A percentile compares a stretch with the other conserved stretches of the same genome.
These are phyloP conservation scores for Andrena chrysosceles DNA, from an alignment of 2,888 invertebrate species.

Conservation along the genomic window DNA sequence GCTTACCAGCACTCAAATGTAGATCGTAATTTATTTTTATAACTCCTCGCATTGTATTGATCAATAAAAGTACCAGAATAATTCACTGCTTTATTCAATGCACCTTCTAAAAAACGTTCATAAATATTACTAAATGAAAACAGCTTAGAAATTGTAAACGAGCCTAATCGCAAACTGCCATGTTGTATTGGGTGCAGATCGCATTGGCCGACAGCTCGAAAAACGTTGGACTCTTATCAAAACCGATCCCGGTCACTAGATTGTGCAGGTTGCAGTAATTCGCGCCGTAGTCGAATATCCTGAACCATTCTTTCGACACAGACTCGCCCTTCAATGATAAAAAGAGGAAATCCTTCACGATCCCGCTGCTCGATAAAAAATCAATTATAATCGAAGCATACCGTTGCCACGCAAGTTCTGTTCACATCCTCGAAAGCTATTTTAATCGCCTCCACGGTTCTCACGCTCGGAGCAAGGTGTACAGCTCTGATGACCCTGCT, in stretches of 20 bases:
- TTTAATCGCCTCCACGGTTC: slow-evolving; percentile 61
- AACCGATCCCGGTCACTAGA: slow-evolving; percentile 65
- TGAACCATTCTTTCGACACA: slow-evolving; percentile 71
- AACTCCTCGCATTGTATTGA: not conserved
- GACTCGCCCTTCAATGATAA: slow-evolving; percentile 70
- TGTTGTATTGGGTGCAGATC: slow-evolving; percentile 75
- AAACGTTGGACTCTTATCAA: slow-evolving; percentile 64
- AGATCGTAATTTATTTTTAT: slow-evolving; percentile 48
- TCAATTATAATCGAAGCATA: slow-evolving; percentile 15
- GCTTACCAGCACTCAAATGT: not conserved
- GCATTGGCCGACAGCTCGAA: slow-evolving; percentile 68
- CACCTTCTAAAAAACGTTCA: slow-evolving; percentile 5
- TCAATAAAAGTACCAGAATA: slow-evolving; percentile 29
- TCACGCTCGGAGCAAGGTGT: slow-evolving; percentile 62
- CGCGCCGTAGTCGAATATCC: slow-evolving; percentile 73
- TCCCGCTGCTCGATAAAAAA: not conserved
- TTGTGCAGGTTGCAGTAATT: slow-evolving; percentile 78
- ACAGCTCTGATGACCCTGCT: slow-evolving; percentile 67
- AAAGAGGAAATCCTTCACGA: not conserved
- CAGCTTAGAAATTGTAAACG: slow-evolving; percentile 5
- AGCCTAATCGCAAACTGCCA: slow-evolving; percentile 56
- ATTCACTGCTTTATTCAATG: slow-evolving; percentile 24
- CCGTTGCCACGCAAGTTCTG: slow-evolving; percentile 68
- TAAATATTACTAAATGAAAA: slow-evolving; percentile 23
- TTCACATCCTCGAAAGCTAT: slow-evolving; percentile 65